phyloP scores from a whole-genome alignment of 1,140 invertebrate genomes.

The Tetramorium alpestre region DNA sequence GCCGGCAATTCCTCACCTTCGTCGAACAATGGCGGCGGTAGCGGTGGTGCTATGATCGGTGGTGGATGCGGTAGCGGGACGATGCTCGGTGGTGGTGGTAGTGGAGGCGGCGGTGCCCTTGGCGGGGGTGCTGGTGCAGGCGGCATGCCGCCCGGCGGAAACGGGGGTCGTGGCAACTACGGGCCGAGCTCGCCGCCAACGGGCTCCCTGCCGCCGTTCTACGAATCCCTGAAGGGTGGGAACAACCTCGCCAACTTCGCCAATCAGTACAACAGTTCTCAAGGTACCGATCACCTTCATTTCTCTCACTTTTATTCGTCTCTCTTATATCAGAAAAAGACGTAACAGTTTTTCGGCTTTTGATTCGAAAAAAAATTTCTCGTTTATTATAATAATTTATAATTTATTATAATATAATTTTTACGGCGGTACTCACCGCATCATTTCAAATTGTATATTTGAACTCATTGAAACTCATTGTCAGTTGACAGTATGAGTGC shows the following conservation, averaged over 20 bases:
- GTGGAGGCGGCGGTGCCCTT: conserved; percentile 87
- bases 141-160: conserved; percentile 90
- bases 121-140: conserved; percentile 89
- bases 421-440: too few species aligned
- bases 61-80: conserved; percentile 82
- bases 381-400: background rate
- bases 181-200: conserved; percentile 93
- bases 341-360: background rate
- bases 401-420: background rate
- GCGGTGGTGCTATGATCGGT: conserved; percentile 3
- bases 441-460: background rate
- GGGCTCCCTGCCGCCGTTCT: conserved; percentile 93
- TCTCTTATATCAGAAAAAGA: background rate
- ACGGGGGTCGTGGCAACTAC: conserved; percentile 91
- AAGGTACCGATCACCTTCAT: conserved; percentile 59
- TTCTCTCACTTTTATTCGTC: background rate
- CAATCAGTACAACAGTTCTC: conserved; percentile 85
- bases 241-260: conserved; percentile 87
- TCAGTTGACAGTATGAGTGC: background rate
- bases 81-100: conserved; percentile 81
- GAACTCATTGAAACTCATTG: too few species aligned
- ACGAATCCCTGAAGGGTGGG: conserved; percentile 93
- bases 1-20: conserved; percentile 48
- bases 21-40: conserved; percentile 63
- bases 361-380: background rate